Evolutionary conservation across 37 sponge, comb jelly and placozoan species (phyloP).

Genomic region (Spongia lamella): DNA sequence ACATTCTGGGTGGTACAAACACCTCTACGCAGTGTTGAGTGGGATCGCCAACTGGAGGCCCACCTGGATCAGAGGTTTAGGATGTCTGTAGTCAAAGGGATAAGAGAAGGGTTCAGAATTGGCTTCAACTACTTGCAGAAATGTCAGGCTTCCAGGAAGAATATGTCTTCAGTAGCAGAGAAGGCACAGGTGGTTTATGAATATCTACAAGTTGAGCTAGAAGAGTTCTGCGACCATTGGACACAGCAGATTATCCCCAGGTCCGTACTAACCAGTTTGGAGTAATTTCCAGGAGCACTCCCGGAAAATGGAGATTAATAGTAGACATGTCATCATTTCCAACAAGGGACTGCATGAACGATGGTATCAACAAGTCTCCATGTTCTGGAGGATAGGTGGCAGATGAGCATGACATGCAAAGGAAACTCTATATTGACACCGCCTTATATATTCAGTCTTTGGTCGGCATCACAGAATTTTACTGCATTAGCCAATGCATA

Average conservation of each 20-base stretch:
- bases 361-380: conserved; percentile 3
- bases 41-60: background rate
- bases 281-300: conserved; percentile 18
- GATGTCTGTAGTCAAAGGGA: background rate
- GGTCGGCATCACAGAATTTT: no score
- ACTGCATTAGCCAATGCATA: no score
- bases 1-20: background rate
- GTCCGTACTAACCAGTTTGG: conserved; percentile 26
- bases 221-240: conserved; percentile 9
- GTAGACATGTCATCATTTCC: conserved; percentile 47
- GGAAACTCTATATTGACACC: no score
- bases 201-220: conserved; percentile 6
- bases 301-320: conserved; percentile 37
- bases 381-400: no score
- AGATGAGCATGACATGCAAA: no score
- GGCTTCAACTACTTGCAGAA: conserved; percentile 3
- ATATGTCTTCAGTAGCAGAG: conserved; percentile 16
- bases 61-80: conserved; percentile 12
- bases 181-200: background rate
- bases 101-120: conserved; percentile 16
- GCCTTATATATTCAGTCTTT: no score
- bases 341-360: conserved; percentile 24
- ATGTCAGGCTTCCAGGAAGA: background rate
- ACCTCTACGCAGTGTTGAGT: conserved; percentile 12
- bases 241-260: no score